Evolutionary conservation across 2,113 vertebrate species (phyloP), one percentile per base, ranked within the genome.

Genomic region (Limnothrissa miodon): DNA sequence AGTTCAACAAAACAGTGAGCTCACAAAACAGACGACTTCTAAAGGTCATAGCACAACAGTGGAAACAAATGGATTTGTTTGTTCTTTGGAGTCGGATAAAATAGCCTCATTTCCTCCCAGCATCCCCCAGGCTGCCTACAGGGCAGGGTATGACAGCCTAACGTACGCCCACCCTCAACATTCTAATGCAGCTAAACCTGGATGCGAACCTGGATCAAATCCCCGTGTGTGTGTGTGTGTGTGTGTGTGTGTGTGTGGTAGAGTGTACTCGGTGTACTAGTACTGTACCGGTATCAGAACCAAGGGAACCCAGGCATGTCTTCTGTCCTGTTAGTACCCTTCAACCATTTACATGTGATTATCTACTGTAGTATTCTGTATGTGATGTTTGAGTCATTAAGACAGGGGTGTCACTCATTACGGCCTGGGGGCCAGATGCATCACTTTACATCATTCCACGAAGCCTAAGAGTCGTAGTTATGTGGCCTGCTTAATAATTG

Each of bases 31-130:
- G n/a, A 66, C 13, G 56, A 59, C 25, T 33, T 74, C 9, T 74
- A 74, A 74, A 74, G 66, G 66, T 74, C 66, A 36, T 29, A 36
- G 25, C 66, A 74, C 66, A 33, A 33, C 29, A 74, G 33, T 13
- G 36, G 36, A 74, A 74, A 74, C 0, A 74, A 74, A 74, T 74
- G 29, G 66, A 74, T 74, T 74, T 74, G 66, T 74, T 74, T 74
- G 66, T 33, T 74, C 25, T 74, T 4, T 11, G 1, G 25, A 36
- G 66, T 74, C 25, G 15, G 59, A 7, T 25, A 15, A 13, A 74
- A 36, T 74, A 13, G 3, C 17, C 13, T 33, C 4, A 36, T 74
- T 74, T 36, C 33, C 66, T 36, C 19, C 51, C 29, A 17, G 11
- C 25, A 33, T 13, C 25, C 25, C 19, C 25, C 0, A 15, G 29